phyloP scores from a whole-genome alignment of 2,113 vertebrate genomes.

The Genyomyrus donnyi region DNA sequence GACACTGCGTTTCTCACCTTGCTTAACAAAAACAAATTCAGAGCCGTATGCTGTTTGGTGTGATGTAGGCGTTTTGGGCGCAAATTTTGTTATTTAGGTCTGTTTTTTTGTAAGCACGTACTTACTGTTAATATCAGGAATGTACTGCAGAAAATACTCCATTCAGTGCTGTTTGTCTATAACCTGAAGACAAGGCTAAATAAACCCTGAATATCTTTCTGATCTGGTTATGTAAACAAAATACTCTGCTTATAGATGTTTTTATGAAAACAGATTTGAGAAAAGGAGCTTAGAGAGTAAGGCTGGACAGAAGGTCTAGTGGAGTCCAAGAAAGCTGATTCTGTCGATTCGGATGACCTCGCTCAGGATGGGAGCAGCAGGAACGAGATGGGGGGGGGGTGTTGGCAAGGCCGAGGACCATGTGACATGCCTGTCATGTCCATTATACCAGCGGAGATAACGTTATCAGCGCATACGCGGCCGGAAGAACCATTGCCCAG shows the following conservation, averaged over 20 bases:
- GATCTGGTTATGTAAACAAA: neutral
- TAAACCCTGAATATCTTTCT: neutral
- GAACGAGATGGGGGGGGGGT: neutral
- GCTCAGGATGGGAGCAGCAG: neutral
- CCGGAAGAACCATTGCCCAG: neutral
- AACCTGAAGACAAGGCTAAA: neutral
- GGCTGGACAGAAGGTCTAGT: neutral
- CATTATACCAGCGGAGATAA: neutral
- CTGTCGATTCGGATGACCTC: neutral
- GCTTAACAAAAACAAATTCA: neutral
- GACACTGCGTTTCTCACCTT: neutral
- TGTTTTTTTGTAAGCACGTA: neutral
- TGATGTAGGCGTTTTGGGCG: neutral
- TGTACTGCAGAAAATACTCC: neutral
- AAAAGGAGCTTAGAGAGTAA: neutral
- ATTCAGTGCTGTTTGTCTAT: neutral
- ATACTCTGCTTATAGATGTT: neutral
- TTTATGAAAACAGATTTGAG: neutral
- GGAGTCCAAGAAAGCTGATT: neutral
- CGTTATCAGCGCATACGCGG: neutral
- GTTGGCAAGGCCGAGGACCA: neutral
- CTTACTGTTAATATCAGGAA: neutral
- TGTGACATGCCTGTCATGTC: neutral
- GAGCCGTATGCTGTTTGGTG: neutral
- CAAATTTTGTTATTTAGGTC: neutral